phyloP scores from a whole-genome alignment of 35 echinoderm and acorn worm species.

The Chiridota heheva region DNA sequence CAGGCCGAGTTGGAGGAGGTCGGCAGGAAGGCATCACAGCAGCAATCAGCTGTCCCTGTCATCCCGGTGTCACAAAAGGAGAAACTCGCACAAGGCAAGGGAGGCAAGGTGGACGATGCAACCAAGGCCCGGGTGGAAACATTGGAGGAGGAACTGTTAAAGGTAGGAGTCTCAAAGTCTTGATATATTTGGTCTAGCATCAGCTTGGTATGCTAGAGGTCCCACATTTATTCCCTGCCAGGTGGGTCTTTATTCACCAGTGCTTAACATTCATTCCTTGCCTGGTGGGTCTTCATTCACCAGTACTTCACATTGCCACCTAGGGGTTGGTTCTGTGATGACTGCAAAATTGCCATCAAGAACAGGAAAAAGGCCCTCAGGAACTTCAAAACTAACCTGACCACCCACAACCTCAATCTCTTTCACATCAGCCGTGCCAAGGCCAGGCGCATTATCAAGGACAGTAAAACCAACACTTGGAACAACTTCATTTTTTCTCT shows the following conservation, averaged over 20 bases:
- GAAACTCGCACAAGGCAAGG: conserved; percentile 77
- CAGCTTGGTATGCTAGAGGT: background rate
- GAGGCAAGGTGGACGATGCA: conserved; percentile 81
- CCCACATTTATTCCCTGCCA: too few species aligned
- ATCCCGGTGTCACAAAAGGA: conserved; percentile 95
- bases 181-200: background rate
- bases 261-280: background rate
- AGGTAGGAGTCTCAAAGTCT: conserved; percentile 38
- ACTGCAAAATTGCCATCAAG: too few species aligned
- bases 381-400: too few species aligned
- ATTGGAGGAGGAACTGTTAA: conserved; percentile 66
- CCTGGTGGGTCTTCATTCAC: background rate
- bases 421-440: too few species aligned
- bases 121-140: conserved; percentile 67
- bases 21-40: conserved; percentile 46
- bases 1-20: conserved; percentile 51
- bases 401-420: too few species aligned
- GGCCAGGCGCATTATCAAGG: too few species aligned
- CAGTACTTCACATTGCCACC: background rate
- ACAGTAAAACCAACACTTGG: too few species aligned
- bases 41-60: conserved; percentile 46
- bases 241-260: background rate
- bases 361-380: too few species aligned
- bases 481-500: too few species aligned
- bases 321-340: background rate